A percentile compares a stretch with the other conserved stretches of the same genome.
Conservation (phyloP, 2,888 invertebrate species). For the Elegia similella region DNA sequence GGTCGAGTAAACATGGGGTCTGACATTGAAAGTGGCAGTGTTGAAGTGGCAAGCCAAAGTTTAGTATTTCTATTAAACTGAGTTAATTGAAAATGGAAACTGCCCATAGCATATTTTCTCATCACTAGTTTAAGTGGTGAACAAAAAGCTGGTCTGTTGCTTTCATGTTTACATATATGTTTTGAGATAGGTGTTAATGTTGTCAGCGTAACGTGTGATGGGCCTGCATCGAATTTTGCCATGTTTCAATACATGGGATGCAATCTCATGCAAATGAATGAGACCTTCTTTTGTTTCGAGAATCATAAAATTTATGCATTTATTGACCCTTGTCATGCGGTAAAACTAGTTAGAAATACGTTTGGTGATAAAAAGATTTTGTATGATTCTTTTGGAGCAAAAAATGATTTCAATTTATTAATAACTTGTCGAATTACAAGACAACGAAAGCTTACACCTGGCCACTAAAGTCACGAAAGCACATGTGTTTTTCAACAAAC, state of each 20-base stretch:
- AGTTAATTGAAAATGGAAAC: too few relatives aligned
- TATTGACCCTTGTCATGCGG: background rate
- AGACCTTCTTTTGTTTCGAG: background rate
- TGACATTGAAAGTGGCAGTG: constrained; percentile 1
- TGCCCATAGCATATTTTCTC: background rate
- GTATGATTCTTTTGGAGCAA: background rate
- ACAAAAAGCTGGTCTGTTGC: background rate
- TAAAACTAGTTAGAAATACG: background rate
- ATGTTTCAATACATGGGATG: background rate
- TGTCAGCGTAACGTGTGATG: background rate
- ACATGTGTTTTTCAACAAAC: background rate
- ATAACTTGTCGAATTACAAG: background rate
- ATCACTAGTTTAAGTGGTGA: background rate
- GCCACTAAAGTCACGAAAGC: background rate
- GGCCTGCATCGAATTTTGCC: background rate
- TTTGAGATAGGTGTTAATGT: background rate
- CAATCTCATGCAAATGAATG: background rate
- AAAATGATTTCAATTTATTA: background rate
- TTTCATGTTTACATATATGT: background rate
- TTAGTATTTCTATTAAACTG: too few relatives aligned
- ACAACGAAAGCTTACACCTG: background rate
- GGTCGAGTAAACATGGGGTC: background rate
- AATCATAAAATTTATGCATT: background rate
- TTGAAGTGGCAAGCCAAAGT: too few relatives aligned
- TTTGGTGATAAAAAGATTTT: background rate